phyloP scores from a whole-genome alignment of 2,888 invertebrate genomes.

The Agrochola lota region DNA sequence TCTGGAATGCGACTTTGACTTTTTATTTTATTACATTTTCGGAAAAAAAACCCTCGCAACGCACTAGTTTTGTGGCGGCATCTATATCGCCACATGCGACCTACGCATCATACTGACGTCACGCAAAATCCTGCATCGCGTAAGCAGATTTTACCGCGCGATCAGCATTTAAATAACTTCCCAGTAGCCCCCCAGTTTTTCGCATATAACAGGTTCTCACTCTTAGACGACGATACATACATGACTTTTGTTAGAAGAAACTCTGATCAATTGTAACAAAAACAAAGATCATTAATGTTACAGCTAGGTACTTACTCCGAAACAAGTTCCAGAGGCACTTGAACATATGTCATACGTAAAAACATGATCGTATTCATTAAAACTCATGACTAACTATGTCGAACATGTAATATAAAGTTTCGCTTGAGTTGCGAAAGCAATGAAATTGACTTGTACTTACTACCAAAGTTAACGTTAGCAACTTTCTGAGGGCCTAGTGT shows the following conservation, averaged over 20 bases:
- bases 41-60: too few relatives aligned
- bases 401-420: constrained; percentile 29
- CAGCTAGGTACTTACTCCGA: not conserved
- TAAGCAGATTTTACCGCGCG: too few relatives aligned
- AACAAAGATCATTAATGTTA: constrained; percentile 25
- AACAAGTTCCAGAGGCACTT: constrained; percentile 6
- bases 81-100: too few relatives aligned
- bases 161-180: too few relatives aligned
- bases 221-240: not conserved
- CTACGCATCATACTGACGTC: too few relatives aligned
- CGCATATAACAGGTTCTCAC: too few relatives aligned
- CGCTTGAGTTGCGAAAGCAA: constrained; percentile 6
- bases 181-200: too few relatives aligned
- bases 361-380: constrained; percentile 23
- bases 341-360: constrained; percentile 8
- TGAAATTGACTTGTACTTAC: constrained; percentile 18
- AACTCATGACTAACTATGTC: constrained; percentile 18
- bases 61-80: too few relatives aligned
- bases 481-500: too few relatives aligned
- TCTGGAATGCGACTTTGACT: too few relatives aligned
- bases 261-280: constrained; percentile 9
- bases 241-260: constrained; percentile 14
- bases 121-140: too few relatives aligned
- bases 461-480: constrained; percentile 2
- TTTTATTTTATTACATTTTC: too few relatives aligned